phyloP scores from a whole-genome alignment of 2,888 invertebrate genomes.

The Carabus problematicus region DNA sequence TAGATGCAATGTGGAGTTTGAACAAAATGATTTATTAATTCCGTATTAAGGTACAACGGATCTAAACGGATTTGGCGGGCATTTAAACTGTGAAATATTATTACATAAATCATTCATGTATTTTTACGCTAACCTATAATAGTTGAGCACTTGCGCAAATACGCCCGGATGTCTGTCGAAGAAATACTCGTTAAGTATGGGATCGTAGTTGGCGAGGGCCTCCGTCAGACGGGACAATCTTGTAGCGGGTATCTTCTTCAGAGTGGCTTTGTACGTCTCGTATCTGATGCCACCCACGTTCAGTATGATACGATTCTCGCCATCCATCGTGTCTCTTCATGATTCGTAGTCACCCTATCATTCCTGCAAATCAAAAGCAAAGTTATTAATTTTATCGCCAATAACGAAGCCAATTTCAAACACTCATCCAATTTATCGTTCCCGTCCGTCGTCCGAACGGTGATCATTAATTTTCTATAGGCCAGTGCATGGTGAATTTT shows the following conservation, averaged over 20 bases:
- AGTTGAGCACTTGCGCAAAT: constrained; percentile 87
- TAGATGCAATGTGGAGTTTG: too few species aligned
- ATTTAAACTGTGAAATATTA: too few species aligned
- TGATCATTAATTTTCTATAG: too few species aligned
- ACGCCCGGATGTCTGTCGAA: constrained; percentile 89
- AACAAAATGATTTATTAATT: too few species aligned
- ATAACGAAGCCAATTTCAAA: too few species aligned
- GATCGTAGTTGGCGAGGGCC: constrained; percentile 88
- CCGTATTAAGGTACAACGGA: too few species aligned
- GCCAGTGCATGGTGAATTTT: too few species aligned
- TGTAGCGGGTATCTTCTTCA: constrained; percentile 90
- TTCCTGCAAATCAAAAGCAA: constrained; percentile 32
- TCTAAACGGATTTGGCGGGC: too few species aligned
- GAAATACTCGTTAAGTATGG: constrained; percentile 88
- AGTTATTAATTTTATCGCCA: too few species aligned
- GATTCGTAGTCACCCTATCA: constrained; percentile 38
- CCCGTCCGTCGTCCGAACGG: too few species aligned
- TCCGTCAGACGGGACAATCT: constrained; percentile 82
- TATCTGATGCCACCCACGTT: constrained; percentile 90
- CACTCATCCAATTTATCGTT: too few species aligned
- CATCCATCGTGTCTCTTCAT: constrained; percentile 70
- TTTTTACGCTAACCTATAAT: constrained; percentile 69
- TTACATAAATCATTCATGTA: neutral
- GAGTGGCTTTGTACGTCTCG: constrained; percentile 80
- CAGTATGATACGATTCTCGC: constrained; percentile 91